Base-by-base conservation (phyloP, 2,113 vertebrate species). In the Sceloporus undulatus region DNA sequence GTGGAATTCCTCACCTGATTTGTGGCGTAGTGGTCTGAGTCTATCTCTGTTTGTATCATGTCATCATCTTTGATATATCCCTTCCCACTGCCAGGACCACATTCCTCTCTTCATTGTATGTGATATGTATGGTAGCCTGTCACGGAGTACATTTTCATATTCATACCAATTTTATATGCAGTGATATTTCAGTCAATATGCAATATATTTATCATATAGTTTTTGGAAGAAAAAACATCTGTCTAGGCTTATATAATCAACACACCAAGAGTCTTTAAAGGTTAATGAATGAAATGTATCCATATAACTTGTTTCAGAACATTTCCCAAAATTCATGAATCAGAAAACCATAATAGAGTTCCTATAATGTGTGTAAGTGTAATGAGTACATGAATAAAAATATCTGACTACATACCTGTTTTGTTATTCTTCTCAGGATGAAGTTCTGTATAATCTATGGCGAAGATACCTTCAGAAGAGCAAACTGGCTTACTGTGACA, bases 381-480 rank as follows among this genome's bases (percentile, higher is more conserved):
- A 71, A 29, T 29, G 25, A 29, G n/a, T 29, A 71, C 1, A 27
- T 38, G 5, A 23, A 16, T 79, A 25, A 14, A 86, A 48, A 87
- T 68, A n/a, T 66, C 23, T 54, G 21, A n/a, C 1, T 71, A 27
- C 40, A 79, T 86, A 7, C 2, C 13, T 19, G 8, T 59, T 54
- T 86, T 34, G 9, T 71, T 91, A 6, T 92, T 91, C 56, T 82
- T 86, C 71, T 78, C 86, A 98, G 98, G 96, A 98, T 93, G 94
- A 97, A 80, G 94, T 98, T 84, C 85, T 99, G 68, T 97, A 95
- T 89, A 96, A 90, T 85, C 95, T 99, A 91, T 99, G 99, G 99
- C 98, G 97, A 74, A 88, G 93, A 71, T 99, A 98, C 93, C 97
- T 99, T 91, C 98, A 98, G 95, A 98, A 95, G 93, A 98, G 95